Evolutionary conservation across 2,888 invertebrate genomes (phyloP).

Genomic region (Dastarcus helophoroides): DNA sequence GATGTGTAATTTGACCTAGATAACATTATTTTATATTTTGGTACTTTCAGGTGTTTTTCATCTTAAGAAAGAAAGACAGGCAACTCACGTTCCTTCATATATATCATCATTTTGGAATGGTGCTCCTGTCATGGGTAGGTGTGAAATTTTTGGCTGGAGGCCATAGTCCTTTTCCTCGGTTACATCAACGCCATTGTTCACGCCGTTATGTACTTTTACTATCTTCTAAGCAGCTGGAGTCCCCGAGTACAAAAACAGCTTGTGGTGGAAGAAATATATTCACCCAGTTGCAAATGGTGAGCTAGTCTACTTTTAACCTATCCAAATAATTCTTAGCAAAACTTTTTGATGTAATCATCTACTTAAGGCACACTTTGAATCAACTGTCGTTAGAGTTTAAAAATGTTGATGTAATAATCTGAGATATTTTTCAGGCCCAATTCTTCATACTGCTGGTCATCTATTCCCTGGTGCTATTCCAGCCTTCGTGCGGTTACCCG

Average conservation of each 20-base stretch:
- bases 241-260: constrained; percentile 53
- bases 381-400: too few relatives aligned
- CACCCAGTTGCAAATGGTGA: constrained; percentile 70
- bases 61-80: constrained; percentile 68
- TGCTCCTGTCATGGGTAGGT: constrained; percentile 50
- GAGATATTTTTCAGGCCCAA: constrained; percentile 46
- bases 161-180: constrained; percentile 51
- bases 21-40: constrained; percentile 4
- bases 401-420: too few relatives aligned
- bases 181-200: constrained; percentile 66
- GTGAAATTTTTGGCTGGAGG: constrained; percentile 56
- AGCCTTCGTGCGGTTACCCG: constrained; percentile 49
- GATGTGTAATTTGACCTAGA: background rate
- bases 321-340: too few relatives aligned
- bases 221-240: constrained; percentile 62
- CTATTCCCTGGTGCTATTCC: constrained; percentile 38
- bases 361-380: too few relatives aligned
- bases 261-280: constrained; percentile 82
- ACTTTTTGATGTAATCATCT: too few relatives aligned
- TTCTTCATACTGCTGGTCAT: constrained; percentile 50
- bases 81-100: constrained; percentile 78
- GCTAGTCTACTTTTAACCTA: constrained; percentile 24
- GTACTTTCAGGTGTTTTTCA: constrained; percentile 57
- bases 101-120: constrained; percentile 79
- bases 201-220: constrained; percentile 72